Evolutionary conservation across 2,113 vertebrate genomes (phyloP).

Genomic region (Podilymbus podiceps): DNA sequence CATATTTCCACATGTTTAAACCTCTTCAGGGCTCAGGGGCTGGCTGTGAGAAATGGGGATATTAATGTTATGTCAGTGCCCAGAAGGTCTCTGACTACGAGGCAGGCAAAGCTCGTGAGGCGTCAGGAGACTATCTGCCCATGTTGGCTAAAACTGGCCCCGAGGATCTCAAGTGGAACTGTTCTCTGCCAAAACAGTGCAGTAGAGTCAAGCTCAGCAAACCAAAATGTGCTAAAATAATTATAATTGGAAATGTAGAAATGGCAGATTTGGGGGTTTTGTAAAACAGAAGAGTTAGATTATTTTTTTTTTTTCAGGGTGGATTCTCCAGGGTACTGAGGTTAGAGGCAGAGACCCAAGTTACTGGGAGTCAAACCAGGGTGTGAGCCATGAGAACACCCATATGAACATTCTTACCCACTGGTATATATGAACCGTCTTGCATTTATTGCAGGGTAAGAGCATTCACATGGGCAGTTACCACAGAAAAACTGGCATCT

Average conservation of each 20-base stretch:
- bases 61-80: not conserved
- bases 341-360: slow-evolving; percentile 23
- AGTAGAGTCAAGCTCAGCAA: not conserved
- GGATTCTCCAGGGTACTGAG: not conserved
- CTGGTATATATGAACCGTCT: slow-evolving; percentile 32
- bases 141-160: not conserved
- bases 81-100: not conserved
- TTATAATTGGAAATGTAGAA: not conserved
- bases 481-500: slow-evolving; percentile 63
- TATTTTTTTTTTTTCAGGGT: not conserved
- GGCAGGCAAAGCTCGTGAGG: not conserved
- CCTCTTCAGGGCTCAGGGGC: not conserved
- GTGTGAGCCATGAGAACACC: slow-evolving; percentile 43
- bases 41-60: not conserved
- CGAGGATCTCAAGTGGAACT: not conserved
- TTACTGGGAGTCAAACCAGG: slow-evolving; percentile 30
- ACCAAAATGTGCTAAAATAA: not conserved
- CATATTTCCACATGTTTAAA: not conserved
- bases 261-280: not conserved
- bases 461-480: slow-evolving; percentile 60
- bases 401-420: slow-evolving; percentile 18
- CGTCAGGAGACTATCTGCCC: not conserved
- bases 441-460: slow-evolving; percentile 38
- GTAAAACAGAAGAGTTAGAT: not conserved
- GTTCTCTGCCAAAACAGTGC: not conserved